A percentile compares a stretch with the other conserved stretches of the same genome.
These are phyloP conservation scores for Polypterus bichir DNA, from an alignment of 2,113 vertebrate species.

Conservation along the genomic window DNA sequence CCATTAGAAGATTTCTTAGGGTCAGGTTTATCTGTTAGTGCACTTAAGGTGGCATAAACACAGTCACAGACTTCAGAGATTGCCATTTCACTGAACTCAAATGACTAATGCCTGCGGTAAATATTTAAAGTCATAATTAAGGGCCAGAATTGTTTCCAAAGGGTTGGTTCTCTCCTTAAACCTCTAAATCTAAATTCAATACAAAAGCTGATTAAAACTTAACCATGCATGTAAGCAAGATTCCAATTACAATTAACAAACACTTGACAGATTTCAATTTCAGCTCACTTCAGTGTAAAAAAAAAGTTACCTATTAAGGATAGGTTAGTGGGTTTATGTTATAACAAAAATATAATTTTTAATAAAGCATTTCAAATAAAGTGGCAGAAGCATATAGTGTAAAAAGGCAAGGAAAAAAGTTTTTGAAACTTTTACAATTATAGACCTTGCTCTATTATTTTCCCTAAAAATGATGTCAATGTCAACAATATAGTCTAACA, in stretches of 20 bases:
- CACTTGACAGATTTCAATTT: constrained; percentile 41
- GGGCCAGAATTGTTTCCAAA: constrained; percentile 30
- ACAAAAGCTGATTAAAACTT: constrained; percentile 43
- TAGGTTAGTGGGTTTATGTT: no score
- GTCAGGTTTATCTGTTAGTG: neutral
- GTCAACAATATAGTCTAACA: no score
- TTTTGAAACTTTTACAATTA: no score
- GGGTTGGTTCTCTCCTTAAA: constrained; percentile 33
- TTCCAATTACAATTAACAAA: constrained; percentile 48
- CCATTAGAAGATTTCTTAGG: neutral
- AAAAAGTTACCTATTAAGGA: no score
- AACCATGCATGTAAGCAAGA: constrained; percentile 38
- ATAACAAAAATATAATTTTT: no score
- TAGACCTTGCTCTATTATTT: no score
- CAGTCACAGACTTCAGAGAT: neutral
- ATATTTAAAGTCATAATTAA: constrained; percentile 38
- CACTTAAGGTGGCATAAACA: neutral
- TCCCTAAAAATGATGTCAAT: no score
- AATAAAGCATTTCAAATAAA: no score
- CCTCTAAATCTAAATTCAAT: constrained; percentile 29
- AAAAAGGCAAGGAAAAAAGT: no score
- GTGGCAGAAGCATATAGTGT: no score
- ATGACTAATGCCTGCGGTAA: constrained; percentile 29
- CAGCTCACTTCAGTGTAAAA: constrained; percentile 31
- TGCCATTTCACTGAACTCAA: neutral